Base-by-base conservation (phyloP, 2,797 vertebrate genomes). In the Sebastes itinus region DNA sequence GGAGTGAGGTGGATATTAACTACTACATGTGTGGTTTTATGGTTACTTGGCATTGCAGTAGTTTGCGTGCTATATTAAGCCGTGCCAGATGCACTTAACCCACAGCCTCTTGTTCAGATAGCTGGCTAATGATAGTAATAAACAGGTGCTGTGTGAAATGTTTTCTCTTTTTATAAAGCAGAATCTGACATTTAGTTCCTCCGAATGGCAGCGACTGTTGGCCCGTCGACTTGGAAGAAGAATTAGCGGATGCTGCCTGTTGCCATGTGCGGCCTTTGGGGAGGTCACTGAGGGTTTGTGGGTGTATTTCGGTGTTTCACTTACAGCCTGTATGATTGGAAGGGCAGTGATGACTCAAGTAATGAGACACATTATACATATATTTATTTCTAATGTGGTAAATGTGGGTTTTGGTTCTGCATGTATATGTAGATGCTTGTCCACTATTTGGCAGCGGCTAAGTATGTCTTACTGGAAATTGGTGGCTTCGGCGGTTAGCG, bases 11-110 rank as follows among this genome's bases (percentile, higher is more conserved):
- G 84, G 86, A 89, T 88, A 92, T 93, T 92, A 94, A 90, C 86
- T 86, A 84, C 88, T 94, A 91, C 92, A 93, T 83, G 78, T 94
- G 93, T 81, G 92, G 89, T 94, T 94, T 95, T 94, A 94, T 93
- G 90, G 92, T 91, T 90, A 88, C 92, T 94, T 94, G 86, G 87
- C 83, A 87, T 84, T 85, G 87, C 89, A 92, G 92, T 93, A 90
- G 91, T 90, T 89, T 86, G 89, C 69, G 27, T 88, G 90, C 92
- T 92, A 88, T 83, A 91, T 90, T 90, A 93, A 92, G 82, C 78
- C 76, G 30, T 75, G 75, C 93, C 94, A 94, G 92, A 93, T 90
- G 90, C 85, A 89, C 63, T 86, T 68, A 84, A 58, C 70, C 72
- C 72, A 76, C 75, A 79, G 77, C 80, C 66, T 90, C 80, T 69